Evolutionary conservation across 2,888 invertebrate genomes (phyloP).

Genomic region (Altica lythri): DNA sequence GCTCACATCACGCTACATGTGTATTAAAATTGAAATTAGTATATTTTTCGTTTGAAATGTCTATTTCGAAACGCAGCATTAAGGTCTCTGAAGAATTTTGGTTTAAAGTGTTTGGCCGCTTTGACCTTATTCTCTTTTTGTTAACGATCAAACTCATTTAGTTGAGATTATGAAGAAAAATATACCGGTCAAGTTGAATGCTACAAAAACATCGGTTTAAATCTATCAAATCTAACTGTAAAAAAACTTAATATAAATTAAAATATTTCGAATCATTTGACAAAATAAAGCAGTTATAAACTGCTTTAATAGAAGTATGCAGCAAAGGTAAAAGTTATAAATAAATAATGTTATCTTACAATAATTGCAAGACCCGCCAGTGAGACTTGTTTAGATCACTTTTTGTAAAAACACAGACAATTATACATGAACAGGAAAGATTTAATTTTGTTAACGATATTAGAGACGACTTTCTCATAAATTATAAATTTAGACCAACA

Average conservation of each 20-base stretch:
- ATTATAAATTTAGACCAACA: no score
- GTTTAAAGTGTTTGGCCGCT: slow-evolving; percentile 4
- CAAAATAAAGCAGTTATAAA: no score
- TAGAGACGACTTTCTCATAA: no score
- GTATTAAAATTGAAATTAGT: slow-evolving; percentile 37
- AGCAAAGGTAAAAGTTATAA: no score
- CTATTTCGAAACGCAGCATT: slow-evolving; percentile 23
- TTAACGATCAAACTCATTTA: slow-evolving; percentile 13
- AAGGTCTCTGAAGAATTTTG: slow-evolving; percentile 14
- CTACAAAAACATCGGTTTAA: neutral
- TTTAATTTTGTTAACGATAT: no score
- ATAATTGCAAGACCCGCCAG: no score
- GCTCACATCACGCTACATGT: slow-evolving; percentile 36
- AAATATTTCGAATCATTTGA: no score
- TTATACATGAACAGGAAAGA: no score
- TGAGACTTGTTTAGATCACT: no score
- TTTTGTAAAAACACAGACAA: no score
- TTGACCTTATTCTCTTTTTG: slow-evolving; percentile 24
- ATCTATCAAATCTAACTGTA: neutral
- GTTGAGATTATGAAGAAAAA: neutral
- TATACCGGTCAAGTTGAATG: neutral
- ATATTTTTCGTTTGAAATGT: slow-evolving; percentile 22
- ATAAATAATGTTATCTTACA: no score
- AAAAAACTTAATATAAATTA: neutral
- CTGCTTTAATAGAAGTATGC: no score